Evolutionary conservation across 2,888 invertebrate species (phyloP).

Genomic region (Sclerodermus sp.): DNA sequence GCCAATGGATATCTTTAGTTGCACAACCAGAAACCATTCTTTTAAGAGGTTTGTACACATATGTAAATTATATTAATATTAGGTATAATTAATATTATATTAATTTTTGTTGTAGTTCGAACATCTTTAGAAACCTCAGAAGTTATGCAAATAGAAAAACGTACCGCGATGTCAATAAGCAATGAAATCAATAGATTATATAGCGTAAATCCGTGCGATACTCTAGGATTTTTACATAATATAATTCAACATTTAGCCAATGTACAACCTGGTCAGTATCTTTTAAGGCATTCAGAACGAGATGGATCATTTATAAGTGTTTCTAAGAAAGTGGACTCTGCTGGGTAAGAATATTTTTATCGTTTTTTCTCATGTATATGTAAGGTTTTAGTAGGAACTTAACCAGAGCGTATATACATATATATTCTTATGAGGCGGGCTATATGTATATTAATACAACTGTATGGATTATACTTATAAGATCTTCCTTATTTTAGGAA

Average conservation of each 20-base stretch:
- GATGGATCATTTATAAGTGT: constrained; percentile 37
- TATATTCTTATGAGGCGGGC: too few relatives aligned
- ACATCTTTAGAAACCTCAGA: constrained; percentile 28
- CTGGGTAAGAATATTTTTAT: constrained; percentile 18
- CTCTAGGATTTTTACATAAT: constrained; percentile 35
- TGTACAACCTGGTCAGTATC: constrained; percentile 35
- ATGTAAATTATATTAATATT: not conserved
- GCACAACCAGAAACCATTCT: constrained; percentile 36
- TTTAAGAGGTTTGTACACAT: constrained; percentile 28
- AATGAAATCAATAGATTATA: constrained; percentile 40
- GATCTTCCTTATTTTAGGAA: constrained; percentile 26
- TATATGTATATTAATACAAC: too few relatives aligned
- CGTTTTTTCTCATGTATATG: not conserved
- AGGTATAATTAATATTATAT: too few relatives aligned
- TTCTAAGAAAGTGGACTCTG: constrained; percentile 27
- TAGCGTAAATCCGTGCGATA: constrained; percentile 31
- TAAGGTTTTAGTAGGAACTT: too few relatives aligned
- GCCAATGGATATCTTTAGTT: constrained; percentile 38
- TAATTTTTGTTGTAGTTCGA: constrained; percentile 27
- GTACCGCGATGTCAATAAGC: constrained; percentile 31
- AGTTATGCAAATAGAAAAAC: constrained; percentile 36
- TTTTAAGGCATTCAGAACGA: constrained; percentile 31
- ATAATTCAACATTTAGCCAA: constrained; percentile 28
- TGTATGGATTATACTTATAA: not conserved
- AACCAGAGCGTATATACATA: not conserved